Evolutionary conservation across 2,888 invertebrate genomes (phyloP).

Genomic region (Hyppa rectilinea): DNA sequence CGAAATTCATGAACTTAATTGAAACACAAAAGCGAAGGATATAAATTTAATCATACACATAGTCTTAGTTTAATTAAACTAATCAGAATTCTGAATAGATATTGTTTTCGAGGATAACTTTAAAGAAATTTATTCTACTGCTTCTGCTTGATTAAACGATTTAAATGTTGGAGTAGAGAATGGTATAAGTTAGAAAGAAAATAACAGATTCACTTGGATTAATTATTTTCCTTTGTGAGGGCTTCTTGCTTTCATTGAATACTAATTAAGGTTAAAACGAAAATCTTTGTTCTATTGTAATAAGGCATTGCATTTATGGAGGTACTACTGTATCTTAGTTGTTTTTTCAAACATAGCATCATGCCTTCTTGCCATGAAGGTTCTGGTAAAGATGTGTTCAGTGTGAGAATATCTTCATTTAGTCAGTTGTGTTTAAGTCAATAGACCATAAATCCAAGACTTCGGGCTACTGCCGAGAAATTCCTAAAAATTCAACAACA

Average conservation of each 20-base stretch:
- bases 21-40: constrained; percentile 36
- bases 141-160: constrained; percentile 55
- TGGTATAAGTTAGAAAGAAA: constrained; percentile 43
- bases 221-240: constrained; percentile 31
- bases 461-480: no score
- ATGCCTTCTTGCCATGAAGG: no score
- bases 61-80: constrained; percentile 46
- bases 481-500: no score
- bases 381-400: no score
- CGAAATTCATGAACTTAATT: constrained; percentile 42
- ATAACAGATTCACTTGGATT: constrained; percentile 41
- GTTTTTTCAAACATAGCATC: neutral
- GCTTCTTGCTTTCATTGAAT: constrained; percentile 11
- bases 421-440: no score
- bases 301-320: neutral
- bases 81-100: constrained; percentile 42
- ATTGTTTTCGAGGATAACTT: constrained; percentile 40
- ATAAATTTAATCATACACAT: constrained; percentile 42
- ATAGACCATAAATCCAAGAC: no score
- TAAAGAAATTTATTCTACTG: constrained; percentile 44
- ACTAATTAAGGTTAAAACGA: neutral
- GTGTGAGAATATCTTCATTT: no score
- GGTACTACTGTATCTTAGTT: neutral
- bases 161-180: constrained; percentile 44
- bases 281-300: constrained; percentile 21